These are phyloP conservation scores for Dreissena polymorpha DNA, from an alignment of 1,140 invertebrate genomes.

Conservation along the genomic window DNA sequence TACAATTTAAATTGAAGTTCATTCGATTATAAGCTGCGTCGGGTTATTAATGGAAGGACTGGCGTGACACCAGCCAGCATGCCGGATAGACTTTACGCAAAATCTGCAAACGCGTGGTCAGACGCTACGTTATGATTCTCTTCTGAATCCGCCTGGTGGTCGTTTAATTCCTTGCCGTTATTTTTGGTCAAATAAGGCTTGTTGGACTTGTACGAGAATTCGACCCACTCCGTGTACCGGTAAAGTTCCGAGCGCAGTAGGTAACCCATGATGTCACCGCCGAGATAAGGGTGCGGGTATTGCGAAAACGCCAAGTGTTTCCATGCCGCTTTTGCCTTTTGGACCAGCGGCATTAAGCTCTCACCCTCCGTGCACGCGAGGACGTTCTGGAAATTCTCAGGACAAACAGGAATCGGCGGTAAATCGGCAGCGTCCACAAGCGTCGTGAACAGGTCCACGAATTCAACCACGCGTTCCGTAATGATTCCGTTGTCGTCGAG, in stretches of 20 bases:
- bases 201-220: slow-evolving; percentile 38
- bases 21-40: no score
- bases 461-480: slow-evolving; percentile 82
- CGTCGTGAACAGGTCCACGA: slow-evolving; percentile 92
- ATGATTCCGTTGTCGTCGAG: slow-evolving; percentile 42
- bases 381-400: slow-evolving; percentile 73
- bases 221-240: slow-evolving; percentile 90
- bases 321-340: slow-evolving; percentile 57
- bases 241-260: slow-evolving; percentile 85
- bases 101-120: slow-evolving; percentile 53
- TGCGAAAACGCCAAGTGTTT: slow-evolving; percentile 86
- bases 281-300: slow-evolving; percentile 90
- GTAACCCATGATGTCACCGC: slow-evolving; percentile 91
- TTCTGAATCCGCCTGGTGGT: slow-evolving; percentile 82
- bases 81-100: no score
- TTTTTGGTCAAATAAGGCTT: slow-evolving; percentile 84
- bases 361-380: slow-evolving; percentile 87
- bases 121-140: slow-evolving; percentile 86
- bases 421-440: slow-evolving; percentile 87
- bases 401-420: no score
- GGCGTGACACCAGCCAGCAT: no score
- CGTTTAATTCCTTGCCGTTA: slow-evolving; percentile 82
- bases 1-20: no score
- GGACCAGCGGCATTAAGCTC: slow-evolving; percentile 82
- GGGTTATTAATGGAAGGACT: no score